Evolutionary conservation across 2,113 vertebrate genomes (phyloP).

Genomic region (Nyctereutes procyonoides): DNA sequence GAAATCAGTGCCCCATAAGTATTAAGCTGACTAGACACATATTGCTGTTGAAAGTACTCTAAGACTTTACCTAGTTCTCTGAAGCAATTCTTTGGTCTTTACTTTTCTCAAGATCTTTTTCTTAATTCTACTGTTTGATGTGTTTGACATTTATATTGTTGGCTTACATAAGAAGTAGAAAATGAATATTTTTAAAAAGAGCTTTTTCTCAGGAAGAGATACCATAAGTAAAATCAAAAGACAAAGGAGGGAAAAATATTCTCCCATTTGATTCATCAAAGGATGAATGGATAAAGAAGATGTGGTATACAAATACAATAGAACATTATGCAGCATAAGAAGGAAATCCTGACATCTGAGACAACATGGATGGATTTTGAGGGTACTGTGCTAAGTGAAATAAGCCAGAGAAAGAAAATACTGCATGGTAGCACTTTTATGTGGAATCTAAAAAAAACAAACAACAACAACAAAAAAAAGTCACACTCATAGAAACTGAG

Average conservation of each 20-base stretch:
- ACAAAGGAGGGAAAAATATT: background rate
- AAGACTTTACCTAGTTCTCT: background rate
- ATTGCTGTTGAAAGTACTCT: background rate
- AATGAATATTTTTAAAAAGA: background rate
- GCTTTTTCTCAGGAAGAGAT: background rate
- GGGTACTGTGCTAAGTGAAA: background rate
- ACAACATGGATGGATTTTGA: background rate
- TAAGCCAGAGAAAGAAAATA: background rate
- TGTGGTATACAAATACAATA: background rate
- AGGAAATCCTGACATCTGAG: background rate
- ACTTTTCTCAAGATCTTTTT: background rate
- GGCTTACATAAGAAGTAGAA: background rate
- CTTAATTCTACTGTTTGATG: background rate
- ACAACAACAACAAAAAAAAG: background rate
- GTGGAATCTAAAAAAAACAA: background rate
- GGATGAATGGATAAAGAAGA: background rate
- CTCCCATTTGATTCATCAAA: background rate
- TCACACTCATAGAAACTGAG: background rate
- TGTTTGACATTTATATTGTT: background rate
- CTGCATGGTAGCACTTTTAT: background rate
- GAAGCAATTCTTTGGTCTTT: background rate
- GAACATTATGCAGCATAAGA: background rate
- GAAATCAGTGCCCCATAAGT: background rate
- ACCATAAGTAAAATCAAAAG: background rate
- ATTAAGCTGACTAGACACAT: background rate